Evolutionary conservation across 2,888 invertebrate genomes (phyloP).

Genomic region (Germaria angustata): DNA sequence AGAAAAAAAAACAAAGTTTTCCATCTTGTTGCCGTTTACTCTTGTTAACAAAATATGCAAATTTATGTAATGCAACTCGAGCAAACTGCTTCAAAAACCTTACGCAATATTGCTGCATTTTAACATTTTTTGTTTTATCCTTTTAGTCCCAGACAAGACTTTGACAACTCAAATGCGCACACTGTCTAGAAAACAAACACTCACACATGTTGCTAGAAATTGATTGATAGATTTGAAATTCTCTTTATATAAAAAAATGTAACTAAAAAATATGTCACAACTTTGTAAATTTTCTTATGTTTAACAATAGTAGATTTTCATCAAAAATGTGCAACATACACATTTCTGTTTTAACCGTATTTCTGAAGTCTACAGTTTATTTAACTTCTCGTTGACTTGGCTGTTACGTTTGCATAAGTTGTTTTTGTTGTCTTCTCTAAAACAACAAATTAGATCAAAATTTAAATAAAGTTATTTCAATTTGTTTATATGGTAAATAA

Average conservation of each 20-base stretch:
- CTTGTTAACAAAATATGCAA: constrained; percentile 66
- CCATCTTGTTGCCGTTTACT: constrained; percentile 46
- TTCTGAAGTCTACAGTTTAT: constrained; percentile 21
- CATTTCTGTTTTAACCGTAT: constrained; percentile 29
- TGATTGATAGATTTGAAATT: constrained; percentile 67
- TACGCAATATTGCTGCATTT: constrained; percentile 61
- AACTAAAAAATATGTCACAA: constrained; percentile 57
- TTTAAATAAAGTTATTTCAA: constrained; percentile 66
- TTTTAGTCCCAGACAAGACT: constrained; percentile 44
- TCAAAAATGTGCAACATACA: constrained; percentile 15
- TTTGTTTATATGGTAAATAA: constrained; percentile 62
- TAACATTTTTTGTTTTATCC: constrained; percentile 23
- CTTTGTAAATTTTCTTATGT: constrained; percentile 51
- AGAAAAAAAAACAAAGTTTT: constrained; percentile 52
- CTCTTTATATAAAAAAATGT: constrained; percentile 33
- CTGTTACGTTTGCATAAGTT: constrained; percentile 15
- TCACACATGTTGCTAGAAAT: constrained; percentile 47
- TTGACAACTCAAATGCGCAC: constrained; percentile 42
- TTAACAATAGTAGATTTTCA: constrained; percentile 59
- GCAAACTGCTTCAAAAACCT: constrained; percentile 37
- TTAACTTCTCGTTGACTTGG: constrained; percentile 30
- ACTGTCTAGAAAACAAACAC: constrained; percentile 13
- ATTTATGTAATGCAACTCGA: constrained; percentile 60
- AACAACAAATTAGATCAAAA: constrained; percentile 66
- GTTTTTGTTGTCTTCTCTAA: constrained; percentile 21